A percentile compares a stretch with the other conserved stretches of the same genome.
phyloP scores from a whole-genome alignment of 23 tunicate genomes.

The Ascidia mentula region DNA sequence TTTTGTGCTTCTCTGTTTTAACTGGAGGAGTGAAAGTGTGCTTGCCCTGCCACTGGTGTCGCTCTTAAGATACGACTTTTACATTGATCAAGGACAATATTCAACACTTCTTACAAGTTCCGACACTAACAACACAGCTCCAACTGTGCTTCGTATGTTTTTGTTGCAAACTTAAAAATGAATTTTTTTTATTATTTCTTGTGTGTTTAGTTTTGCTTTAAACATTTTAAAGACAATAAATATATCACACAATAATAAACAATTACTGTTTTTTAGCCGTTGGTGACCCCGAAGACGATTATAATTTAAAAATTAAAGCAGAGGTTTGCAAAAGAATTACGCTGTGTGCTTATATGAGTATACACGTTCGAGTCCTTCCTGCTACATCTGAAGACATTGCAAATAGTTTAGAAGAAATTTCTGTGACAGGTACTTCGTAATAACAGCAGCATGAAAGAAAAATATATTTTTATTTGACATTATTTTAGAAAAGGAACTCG shows the following conservation, averaged over 20 bases:
- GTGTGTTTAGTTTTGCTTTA: not conserved
- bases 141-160: not conserved
- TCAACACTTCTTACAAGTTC: not conserved
- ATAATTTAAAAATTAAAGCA: not conserved
- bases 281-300: not conserved
- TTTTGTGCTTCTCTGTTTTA: constrained; percentile 21
- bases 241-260: not conserved
- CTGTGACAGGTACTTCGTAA: not conserved
- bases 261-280: not conserved
- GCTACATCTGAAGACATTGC: not conserved
- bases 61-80: constrained; percentile 7
- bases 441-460: too few relatives aligned
- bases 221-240: not conserved
- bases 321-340: not conserved
- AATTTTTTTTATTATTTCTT: not conserved
- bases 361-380: not conserved
- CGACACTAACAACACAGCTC: not conserved
- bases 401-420: not conserved
- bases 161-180: not conserved
- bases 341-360: not conserved
- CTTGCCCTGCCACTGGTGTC: not conserved
- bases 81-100: not conserved
- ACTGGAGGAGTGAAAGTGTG: constrained; percentile 19
- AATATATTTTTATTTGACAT: too few relatives aligned
- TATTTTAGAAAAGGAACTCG: too few relatives aligned